Percentiles rank a stretch among this genome's conserved stretches.
These are phyloP conservation scores for Austrolebias charrua DNA, from an alignment of 2,797 vertebrate species.

Conservation along the genomic window DNA sequence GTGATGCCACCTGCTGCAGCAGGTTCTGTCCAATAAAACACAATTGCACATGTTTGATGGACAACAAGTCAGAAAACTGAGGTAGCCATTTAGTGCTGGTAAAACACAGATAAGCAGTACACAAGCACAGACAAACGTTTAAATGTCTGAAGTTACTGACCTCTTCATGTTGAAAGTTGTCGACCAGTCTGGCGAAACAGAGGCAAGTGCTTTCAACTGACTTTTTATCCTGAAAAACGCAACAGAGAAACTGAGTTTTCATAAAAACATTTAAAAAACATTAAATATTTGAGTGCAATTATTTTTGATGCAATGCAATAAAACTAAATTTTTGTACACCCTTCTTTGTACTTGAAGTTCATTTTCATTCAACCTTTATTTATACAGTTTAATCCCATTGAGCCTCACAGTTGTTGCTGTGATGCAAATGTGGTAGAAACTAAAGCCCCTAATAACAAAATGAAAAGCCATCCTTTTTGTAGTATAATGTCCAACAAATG, in stretches of 20 bases:
- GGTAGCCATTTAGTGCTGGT: not conserved
- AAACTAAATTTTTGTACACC: too few species aligned
- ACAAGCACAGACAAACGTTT: not conserved
- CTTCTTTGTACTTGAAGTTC: too few species aligned
- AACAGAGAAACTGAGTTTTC: not conserved
- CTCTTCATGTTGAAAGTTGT: constrained; percentile 99
- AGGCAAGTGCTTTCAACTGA: constrained; percentile 99
- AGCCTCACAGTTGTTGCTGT: too few species aligned
- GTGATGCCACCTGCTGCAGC: constrained; percentile 96
- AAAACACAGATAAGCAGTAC: not conserved
- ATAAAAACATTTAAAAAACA: not conserved
- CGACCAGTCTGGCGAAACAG: constrained; percentile 97
- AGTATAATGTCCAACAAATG: too few species aligned
- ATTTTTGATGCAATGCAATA: too few species aligned
- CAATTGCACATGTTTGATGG: constrained; percentile 1
- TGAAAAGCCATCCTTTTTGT: too few species aligned
- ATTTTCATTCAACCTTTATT: too few species aligned
- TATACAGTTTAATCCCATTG: too few species aligned
- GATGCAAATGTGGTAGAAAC: too few species aligned
- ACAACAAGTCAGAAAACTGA: not conserved
- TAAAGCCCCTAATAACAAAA: too few species aligned
- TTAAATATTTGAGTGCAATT: too few species aligned
- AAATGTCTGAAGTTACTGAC: constrained; percentile 64
- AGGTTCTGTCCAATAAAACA: constrained; percentile 85
- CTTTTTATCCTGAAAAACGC: constrained; percentile 90